phyloP scores from a whole-genome alignment of 2,113 vertebrate species.

The Gymnobelideus leadbeateri region DNA sequence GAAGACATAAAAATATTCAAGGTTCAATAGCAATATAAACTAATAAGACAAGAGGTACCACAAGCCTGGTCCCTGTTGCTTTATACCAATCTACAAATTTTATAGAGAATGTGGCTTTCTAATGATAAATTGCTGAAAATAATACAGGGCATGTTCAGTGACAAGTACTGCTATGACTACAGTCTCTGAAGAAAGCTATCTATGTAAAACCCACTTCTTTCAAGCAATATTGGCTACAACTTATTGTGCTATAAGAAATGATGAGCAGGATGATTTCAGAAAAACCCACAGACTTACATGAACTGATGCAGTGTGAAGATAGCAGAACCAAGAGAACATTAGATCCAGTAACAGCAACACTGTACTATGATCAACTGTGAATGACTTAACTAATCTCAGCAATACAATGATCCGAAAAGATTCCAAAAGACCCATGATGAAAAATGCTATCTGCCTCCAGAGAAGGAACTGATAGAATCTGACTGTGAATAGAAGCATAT shows the following conservation, averaged over 20 bases:
- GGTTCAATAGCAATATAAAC: neutral
- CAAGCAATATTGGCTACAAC: neutral
- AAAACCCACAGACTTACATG: neutral
- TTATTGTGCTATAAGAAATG: neutral
- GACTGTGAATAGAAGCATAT: neutral
- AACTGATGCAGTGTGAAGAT: neutral
- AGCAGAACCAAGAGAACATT: neutral
- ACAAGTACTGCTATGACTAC: constrained; percentile 19
- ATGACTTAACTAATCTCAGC: neutral
- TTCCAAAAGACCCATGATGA: neutral
- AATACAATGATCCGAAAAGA: neutral
- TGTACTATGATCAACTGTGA: neutral
- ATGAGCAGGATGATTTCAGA: neutral
- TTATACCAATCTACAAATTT: neutral
- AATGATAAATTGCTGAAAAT: constrained; percentile 37
- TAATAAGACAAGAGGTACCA: neutral
- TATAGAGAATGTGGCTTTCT: constrained; percentile 30
- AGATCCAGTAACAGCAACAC: neutral
- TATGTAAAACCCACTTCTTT: constrained; percentile 34
- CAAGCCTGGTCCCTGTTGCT: neutral
- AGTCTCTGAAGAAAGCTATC: constrained; percentile 35
- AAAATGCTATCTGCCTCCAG: neutral
- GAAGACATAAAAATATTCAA: neutral
- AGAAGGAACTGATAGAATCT: neutral
- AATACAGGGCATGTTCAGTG: neutral